Percentiles rank a stretch among this genome's conserved stretches.
phyloP scores from a whole-genome alignment of 2,888 invertebrate genomes.

The Drosophila barbarae region DNA sequence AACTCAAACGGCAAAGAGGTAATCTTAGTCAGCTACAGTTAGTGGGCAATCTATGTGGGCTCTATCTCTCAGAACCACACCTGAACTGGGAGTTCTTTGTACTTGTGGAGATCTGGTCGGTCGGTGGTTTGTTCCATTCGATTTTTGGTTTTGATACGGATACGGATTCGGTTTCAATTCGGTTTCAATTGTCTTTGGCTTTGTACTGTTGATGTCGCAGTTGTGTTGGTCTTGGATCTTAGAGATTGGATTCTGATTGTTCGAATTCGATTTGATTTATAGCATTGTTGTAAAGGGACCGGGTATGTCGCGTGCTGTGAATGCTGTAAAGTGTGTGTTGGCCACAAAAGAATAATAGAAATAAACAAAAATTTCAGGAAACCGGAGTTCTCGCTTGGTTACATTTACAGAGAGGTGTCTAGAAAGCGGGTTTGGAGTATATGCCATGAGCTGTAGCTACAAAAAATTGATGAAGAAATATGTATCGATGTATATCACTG shows the following conservation, averaged over 20 bases:
- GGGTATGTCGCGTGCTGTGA: conserved; percentile 78
- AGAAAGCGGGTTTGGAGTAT: conserved; percentile 21
- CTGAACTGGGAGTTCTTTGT: conserved; percentile 34
- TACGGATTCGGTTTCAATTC: conserved; percentile 11
- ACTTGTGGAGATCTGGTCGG: conserved; percentile 49
- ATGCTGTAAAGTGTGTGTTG: conserved; percentile 78
- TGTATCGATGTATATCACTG: background rate
- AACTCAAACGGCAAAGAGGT: conserved; percentile 41
- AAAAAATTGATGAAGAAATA: conserved; percentile 22
- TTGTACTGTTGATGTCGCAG: conserved; percentile 55
- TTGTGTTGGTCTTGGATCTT: conserved; percentile 61
- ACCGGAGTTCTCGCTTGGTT: conserved; percentile 22
- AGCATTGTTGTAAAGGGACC: conserved; percentile 77
- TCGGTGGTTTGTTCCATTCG: conserved; percentile 37
- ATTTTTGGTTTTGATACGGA: conserved; percentile 46
- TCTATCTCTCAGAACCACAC: conserved; percentile 29
- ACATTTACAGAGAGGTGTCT: conserved; percentile 14
- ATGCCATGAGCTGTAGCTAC: conserved; percentile 26
- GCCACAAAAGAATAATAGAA: conserved; percentile 58
- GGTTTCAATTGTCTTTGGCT: conserved; percentile 48
- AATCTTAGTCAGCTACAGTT: conserved; percentile 47
- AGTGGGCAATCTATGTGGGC: conserved; percentile 25
- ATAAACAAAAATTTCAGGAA: conserved; percentile 34
- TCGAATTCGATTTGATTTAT: conserved; percentile 59
- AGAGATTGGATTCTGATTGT: conserved; percentile 41